Percentiles rank a stretch among this genome's conserved stretches.
Evolutionary conservation across 2,113 vertebrate species (phyloP).

Genomic region (Morone chrysops): DNA sequence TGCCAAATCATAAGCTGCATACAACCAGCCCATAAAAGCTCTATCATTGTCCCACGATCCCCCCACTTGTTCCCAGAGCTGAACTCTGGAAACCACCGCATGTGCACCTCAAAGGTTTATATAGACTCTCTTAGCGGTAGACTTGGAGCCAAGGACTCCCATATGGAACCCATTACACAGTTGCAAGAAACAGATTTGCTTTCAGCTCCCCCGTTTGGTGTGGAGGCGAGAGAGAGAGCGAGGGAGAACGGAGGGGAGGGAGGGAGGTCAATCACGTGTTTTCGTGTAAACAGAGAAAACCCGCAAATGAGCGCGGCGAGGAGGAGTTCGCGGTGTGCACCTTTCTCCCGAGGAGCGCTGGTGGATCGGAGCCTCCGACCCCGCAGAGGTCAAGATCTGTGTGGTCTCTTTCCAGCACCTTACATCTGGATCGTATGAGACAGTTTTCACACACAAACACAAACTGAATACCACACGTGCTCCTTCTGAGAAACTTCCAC

Average conservation of each 20-base stretch:
- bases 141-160: slow-evolving; percentile 33
- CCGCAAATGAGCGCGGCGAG: too few relatives aligned
- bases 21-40: slow-evolving; percentile 25
- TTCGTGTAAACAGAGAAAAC: slow-evolving; percentile 12
- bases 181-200: slow-evolving; percentile 71
- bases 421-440: slow-evolving; percentile 64
- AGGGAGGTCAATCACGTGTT: slow-evolving; percentile 40
- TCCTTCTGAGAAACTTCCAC: not conserved
- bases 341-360: too few relatives aligned
- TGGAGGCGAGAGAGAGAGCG: slow-evolving; percentile 18
- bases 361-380: not conserved
- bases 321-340: not conserved
- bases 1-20: slow-evolving; percentile 12
- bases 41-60: slow-evolving; percentile 24
- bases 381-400: slow-evolving; percentile 49
- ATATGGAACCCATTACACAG: slow-evolving; percentile 68
- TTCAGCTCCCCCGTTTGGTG: slow-evolving; percentile 54
- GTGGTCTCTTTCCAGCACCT: slow-evolving; percentile 52
- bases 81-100: slow-evolving; percentile 46
- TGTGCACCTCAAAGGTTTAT: slow-evolving; percentile 51
- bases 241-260: not conserved
- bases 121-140: slow-evolving; percentile 28
- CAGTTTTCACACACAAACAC: slow-evolving; percentile 28
- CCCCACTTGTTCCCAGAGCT: slow-evolving; percentile 41
- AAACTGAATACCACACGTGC: slow-evolving; percentile 30